Evolutionary conservation across 2,797 vertebrate species (phyloP), one percentile per base, ranked within the genome.

Genomic region (Phylloscopus collybita): DNA sequence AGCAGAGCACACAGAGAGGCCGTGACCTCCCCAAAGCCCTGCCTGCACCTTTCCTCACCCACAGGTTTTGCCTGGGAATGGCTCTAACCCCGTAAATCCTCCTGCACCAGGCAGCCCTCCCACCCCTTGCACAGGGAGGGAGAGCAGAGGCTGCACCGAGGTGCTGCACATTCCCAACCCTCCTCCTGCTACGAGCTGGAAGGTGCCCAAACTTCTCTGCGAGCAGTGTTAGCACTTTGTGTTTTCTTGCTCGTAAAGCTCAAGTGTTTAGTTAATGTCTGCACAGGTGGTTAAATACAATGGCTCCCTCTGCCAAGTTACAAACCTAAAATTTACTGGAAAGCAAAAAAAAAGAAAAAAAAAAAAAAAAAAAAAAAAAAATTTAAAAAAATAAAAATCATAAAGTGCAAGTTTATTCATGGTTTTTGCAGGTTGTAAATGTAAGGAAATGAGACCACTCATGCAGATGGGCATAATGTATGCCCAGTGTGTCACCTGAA

Each of bases 381-480:
- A 17, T 38, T 38, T 9, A 6, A 25, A 57, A 71, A 34, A 59
- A 34, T 7, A 34, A 54, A n/a, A n/a, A 45, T 30, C 47, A 65
- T 93, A 82, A 95, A 95, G 50, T 85, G 42, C 26, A 47, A 88
- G 56, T 80, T 83, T 95, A 96, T 82, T 94, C 71, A 71, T 65
- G 83, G n/a, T 45, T 89, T 94, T 90, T 92, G 78, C 88, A 90
- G 72, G 34, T 29, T 74, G 78, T 97, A 95, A 96, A 94, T 91
- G 70, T 80, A 96, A 93, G 89, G 88, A 96, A 97, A 94, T 73
- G 82, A 97, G 76, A 94, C 74, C 72, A 94, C 74, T 97, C 59
- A 25, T 26, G 47, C 69, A 75, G 83, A 94, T 90, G 94, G 88
- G 27, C 34, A 36, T 51, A 86, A 66, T 30, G 36, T 70, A 18